Evolutionary conservation across 2,797 vertebrate species (phyloP).

Genomic region (Adrianichthys oophorus): DNA sequence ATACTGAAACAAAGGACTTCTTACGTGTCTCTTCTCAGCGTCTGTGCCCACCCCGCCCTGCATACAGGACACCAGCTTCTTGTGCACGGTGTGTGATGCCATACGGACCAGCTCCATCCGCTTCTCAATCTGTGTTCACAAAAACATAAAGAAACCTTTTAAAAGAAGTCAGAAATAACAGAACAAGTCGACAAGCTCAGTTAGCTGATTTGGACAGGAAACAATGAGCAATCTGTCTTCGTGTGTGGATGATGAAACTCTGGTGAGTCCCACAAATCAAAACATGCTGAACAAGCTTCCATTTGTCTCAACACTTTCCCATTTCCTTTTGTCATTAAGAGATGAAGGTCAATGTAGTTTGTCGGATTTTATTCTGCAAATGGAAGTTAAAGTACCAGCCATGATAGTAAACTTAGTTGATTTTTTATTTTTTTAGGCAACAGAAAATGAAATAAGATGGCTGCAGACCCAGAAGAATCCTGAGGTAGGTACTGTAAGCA

Average conservation of each 20-base stretch:
- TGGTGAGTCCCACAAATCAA: constrained; percentile 33
- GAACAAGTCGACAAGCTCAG: background rate
- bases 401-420: no score
- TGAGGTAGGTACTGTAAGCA: no score
- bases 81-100: constrained; percentile 90
- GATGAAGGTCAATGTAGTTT: constrained; percentile 12
- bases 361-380: background rate
- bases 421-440: no score
- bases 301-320: constrained; percentile 1
- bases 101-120: constrained; percentile 88
- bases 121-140: constrained; percentile 85
- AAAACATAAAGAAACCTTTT: background rate
- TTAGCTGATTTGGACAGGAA: constrained; percentile 4
- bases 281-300: constrained; percentile 14
- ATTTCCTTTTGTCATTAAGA: constrained; percentile 19
- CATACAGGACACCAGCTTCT: constrained; percentile 86
- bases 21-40: constrained; percentile 91
- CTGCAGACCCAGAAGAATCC: no score
- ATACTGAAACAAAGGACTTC: constrained; percentile 23
- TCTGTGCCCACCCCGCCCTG: constrained; percentile 90
- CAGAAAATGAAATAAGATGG: no score
- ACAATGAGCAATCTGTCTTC: constrained; percentile 18
- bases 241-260: constrained; percentile 13
- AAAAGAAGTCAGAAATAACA: background rate
- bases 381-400: no score